phyloP scores from a whole-genome alignment of 2,797 vertebrate genomes.

The Clangula hyemalis region DNA sequence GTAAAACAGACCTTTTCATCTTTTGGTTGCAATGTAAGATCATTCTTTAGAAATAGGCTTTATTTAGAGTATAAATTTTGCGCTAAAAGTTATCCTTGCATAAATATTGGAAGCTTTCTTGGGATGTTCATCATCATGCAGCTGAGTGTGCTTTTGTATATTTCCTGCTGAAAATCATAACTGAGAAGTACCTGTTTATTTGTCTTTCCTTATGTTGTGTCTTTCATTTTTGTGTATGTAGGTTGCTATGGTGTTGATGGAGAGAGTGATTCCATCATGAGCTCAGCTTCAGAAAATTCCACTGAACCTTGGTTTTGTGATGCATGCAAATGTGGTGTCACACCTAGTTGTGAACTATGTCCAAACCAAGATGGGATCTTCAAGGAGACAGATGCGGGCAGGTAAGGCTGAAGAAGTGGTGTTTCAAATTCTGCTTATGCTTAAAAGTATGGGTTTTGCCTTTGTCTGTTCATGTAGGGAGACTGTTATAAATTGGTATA shows the following conservation, averaged over 20 bases:
- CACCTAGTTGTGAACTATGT: constrained; percentile 96
- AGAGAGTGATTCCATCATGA: constrained; percentile 99
- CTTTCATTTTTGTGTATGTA: constrained; percentile 64
- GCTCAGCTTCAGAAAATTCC: constrained; percentile 98
- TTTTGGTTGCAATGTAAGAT: not conserved
- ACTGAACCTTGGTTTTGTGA: constrained; percentile 99
- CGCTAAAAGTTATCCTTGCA: not conserved
- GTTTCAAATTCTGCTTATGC: not conserved
- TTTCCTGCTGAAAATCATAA: not conserved
- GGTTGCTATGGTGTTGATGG: constrained; percentile 98
- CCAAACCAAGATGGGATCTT: constrained; percentile 99
- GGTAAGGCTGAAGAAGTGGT: constrained; percentile 77
- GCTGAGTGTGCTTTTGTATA: fast-evolving
- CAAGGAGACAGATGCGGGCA: constrained; percentile 98
- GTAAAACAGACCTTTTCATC: not conserved
- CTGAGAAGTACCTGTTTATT: not conserved
- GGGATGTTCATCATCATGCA: not conserved
- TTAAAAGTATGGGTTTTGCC: not conserved
- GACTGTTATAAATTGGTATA: not conserved
- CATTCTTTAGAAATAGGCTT: not conserved
- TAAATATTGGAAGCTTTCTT: not conserved
- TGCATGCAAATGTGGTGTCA: constrained; percentile 96
- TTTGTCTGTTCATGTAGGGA: not conserved
- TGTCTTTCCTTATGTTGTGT: not conserved
- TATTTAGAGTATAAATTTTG: not conserved